Evolutionary conservation across 2,888 invertebrate species (phyloP), one percentile per base, ranked within the genome.

Genomic region (Chrysomela aeneicollis): DNA sequence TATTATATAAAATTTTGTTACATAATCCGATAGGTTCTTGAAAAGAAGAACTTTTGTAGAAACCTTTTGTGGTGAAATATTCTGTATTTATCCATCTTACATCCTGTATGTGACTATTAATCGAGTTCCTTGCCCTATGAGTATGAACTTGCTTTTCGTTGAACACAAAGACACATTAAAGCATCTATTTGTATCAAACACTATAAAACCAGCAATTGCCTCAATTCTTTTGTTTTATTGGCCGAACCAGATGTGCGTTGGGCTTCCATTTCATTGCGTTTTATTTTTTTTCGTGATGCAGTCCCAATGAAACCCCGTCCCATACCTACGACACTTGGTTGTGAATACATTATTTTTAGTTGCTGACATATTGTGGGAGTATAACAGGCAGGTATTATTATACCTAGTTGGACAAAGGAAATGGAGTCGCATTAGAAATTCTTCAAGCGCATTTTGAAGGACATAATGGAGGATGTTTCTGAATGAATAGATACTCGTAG

Each of bases 211-310:
- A 15, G 21, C 22, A 55, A 55, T 42, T 55, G 42, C 22, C 22
- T 42, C 21, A 55, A 55, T 55, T 42, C 42, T 42, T 55, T 42
- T 22, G 55, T 55, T 55, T 55, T 55, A 42, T 42, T 42, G 17
- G 22, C 19, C 42, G n/a, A 42, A 35, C 21, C 55, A 42, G 22
- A 55, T 55, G 55, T 21, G 55, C 12, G 35, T 6, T 12, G 8
- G 35, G 12, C 12, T 10, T 10, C 12, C 12, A 10, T 35, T 35
- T 35, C 35, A 35, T 35, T 12, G 35, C 35, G 35, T 35, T 35
- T 35, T 9, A 10, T 35, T 6, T 10, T 10, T 12, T 35, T 12
- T 35, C 35, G 12, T 35, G 12, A 35, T 35, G 10, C 12, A 6
- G 10, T 35, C 9, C 12, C 10, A 35, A 35, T 35, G 10, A 35